Evolutionary conservation across 2,888 invertebrate species (phyloP), one percentile per base, ranked within the genome.

Genomic region (Ophraella communa): DNA sequence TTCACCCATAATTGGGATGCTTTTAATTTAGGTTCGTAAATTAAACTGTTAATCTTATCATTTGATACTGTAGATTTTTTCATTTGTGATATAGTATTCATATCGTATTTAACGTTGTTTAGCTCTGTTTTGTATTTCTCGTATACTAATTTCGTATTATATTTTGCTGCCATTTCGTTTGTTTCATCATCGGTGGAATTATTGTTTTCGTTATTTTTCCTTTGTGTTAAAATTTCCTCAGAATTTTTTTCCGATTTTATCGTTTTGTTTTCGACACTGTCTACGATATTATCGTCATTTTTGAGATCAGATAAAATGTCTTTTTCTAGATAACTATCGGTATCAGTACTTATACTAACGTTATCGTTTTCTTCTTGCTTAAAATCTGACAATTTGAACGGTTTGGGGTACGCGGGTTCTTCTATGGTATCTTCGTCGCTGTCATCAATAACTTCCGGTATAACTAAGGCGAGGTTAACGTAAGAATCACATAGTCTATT

Each of bases 301-400:
- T 81, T 82, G 59, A 81, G 78, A 66, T 82, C 82, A 3, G 80
- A 76, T 60, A 82, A 76, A 64, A 76, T 73, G 33, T 78, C 79
- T 60, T 78, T 79, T 55, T 82, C 82, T 30, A 82, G 70, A 68
- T 82, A 82, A 63, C 81, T 79, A 57, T 82, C 82, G 0, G 81
- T 81, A 69, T 82, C 82, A 7, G 79, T 79, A 52, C 79, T 80
- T 3, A 78, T 75, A 47, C 80, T 77, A 47, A 78, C 73, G 69
- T 80, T 79, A 44, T 70, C 79, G 75, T 65, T 80, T 72, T 73
- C 83, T 82, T 64, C 81, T 52, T 75, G 73, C 80, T 87, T 87
- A 65, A 87, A 87, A 77, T 87, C 87, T 18, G 86, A 84, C 65
- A 87, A 84, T 17, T 85, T 87, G 70, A 87, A 87, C 2, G 76